phyloP scores from a whole-genome alignment of 2,797 vertebrate genomes.

The Pelobates cultripes region DNA sequence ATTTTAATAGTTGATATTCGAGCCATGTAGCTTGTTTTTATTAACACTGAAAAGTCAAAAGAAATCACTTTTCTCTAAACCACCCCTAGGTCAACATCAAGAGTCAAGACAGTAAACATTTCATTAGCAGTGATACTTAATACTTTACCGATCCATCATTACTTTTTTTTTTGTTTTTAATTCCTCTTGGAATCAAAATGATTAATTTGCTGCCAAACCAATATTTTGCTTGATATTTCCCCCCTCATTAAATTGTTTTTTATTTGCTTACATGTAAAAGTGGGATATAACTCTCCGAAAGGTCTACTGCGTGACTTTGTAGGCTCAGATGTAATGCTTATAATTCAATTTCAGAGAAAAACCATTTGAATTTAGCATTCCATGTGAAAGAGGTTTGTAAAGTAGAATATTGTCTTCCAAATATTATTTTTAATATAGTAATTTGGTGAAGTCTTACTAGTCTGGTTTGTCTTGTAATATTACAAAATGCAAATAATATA shows the following conservation, averaged over 20 bases:
- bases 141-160: slow-evolving; percentile 63
- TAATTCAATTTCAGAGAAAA: slow-evolving; percentile 6
- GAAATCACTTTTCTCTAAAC: slow-evolving; percentile 69
- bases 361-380: neutral
- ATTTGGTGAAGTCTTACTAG: slow-evolving; percentile 55
- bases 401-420: neutral
- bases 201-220: slow-evolving; percentile 62
- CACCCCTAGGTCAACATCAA: slow-evolving; percentile 68
- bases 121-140: slow-evolving; percentile 64
- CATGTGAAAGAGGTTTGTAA: neutral
- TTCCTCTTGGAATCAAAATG: slow-evolving; percentile 59
- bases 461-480: slow-evolving; percentile 39
- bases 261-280: slow-evolving; percentile 66
- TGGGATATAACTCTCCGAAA: neutral
- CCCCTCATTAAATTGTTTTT: slow-evolving; percentile 62
- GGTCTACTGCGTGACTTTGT: too few species aligned
- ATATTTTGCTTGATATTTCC: slow-evolving; percentile 64
- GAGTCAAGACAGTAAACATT: slow-evolving; percentile 68
- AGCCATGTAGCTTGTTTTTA: slow-evolving; percentile 73
- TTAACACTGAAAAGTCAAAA: slow-evolving; percentile 72
- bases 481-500: too few species aligned
- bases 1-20: slow-evolving; percentile 77
- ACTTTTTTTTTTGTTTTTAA: slow-evolving; percentile 51
- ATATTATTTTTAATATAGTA: slow-evolving; percentile 53
- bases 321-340: neutral